Evolutionary conservation across 23 tunicate species (phyloP), one percentile per base, ranked within the genome.

Genomic region (Ascidia mentula): DNA sequence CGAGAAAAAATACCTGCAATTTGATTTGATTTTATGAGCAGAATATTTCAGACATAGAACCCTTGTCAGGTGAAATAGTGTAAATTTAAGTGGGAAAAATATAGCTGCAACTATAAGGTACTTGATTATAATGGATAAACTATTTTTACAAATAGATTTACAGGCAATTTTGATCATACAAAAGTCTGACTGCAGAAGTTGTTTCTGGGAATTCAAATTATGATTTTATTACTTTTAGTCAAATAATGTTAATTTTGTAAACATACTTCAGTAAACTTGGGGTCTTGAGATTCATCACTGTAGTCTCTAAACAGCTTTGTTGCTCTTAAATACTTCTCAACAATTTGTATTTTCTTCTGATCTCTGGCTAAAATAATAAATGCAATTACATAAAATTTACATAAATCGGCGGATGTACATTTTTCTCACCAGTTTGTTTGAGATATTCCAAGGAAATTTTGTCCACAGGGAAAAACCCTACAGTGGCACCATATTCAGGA

Each of bases 401-500:
- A 2, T 36, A 28, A 3, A 36, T 3, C 1, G 5, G 30, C 75
- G 1, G 35, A 34, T 3, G 33, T 18, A 71, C 40, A 18, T 9
- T 35, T 18, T 71, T 12, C 32, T 36, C 30, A 93, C 99, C 99
- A 65, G 99, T 95, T 90, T 90, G 96, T 70, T 32, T 82, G n/a
- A 95, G 59, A 59, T 95, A 95, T 28, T 95, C 99, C 28, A 95
- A 77, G 35, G 89, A 86, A 34, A 81, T 80, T 31, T 79, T 65
- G 46, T 95, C 99, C 28, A 95, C 99, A 45, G 99, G 99, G 80
- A 95, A 95, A 72, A 90, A 95, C 0, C 99, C 99, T 42, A 89
- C 99, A 39, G 99, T 95, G 0, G 99, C 99, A 0, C 99, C 99
- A 45, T 95, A 95, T 60, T 95, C 99, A 7, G 99, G 99, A 46